Evolutionary conservation across 2,113 vertebrate species (phyloP).

Genomic region (Riparia riparia): DNA sequence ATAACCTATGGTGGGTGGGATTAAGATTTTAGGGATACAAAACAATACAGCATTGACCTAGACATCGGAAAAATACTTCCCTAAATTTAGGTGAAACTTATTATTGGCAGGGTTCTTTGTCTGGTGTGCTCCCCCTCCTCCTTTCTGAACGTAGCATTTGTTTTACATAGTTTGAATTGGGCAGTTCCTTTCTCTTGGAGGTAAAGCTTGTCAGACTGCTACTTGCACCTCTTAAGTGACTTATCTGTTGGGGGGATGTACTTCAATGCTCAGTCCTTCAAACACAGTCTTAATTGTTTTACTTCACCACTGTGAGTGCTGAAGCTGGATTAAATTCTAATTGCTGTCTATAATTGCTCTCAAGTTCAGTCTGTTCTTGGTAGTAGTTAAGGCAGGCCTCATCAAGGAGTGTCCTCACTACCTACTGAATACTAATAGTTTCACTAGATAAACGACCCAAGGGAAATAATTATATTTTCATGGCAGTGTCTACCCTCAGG

Average conservation of each 20-base stretch:
- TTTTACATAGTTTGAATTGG: rapidly evolving
- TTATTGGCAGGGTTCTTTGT: neutral
- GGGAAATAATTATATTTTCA: neutral
- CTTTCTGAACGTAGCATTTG: neutral
- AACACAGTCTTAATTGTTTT: neutral
- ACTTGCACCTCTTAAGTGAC: neutral
- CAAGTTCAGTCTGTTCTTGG: neutral
- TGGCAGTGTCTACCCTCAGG: neutral
- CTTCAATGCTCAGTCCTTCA: neutral
- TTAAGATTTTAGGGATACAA: neutral
- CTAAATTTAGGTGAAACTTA: neutral
- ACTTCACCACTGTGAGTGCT: neutral
- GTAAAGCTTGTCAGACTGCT: neutral
- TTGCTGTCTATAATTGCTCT: neutral
- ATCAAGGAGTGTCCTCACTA: neutral
- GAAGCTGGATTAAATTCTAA: neutral
- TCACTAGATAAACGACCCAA: neutral
- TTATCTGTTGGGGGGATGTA: neutral
- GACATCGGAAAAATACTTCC: neutral
- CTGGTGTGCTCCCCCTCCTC: rapidly evolving
- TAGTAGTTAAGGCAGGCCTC: neutral
- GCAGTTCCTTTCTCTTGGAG: neutral
- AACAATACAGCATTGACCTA: neutral
- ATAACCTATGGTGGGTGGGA: neutral
- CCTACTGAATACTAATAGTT: neutral